Base-by-base conservation (phyloP, 2,113 vertebrate genomes). In the Synchiropus splendidus region DNA sequence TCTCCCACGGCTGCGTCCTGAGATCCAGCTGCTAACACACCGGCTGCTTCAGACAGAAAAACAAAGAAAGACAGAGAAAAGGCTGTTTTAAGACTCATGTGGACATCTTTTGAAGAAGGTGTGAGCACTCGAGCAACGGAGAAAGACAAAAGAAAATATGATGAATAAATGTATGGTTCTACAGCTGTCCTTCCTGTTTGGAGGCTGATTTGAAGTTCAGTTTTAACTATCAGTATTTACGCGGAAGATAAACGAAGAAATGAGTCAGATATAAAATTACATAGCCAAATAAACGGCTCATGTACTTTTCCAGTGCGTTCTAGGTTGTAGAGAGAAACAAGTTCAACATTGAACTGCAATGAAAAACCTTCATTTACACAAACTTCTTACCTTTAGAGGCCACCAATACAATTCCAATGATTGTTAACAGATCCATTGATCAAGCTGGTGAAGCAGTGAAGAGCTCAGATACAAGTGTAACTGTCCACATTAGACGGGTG, bases 341-440 rank as follows among this genome's bases (percentile, higher is more conserved):
- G n/a, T n/a, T n/a, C n/a, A n/a, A n/a, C n/a, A n/a, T n/a, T n/a
- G n/a, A n/a, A n/a, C n/a, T n/a, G n/a, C n/a, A n/a, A n/a, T n/a
- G n/a, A n/a, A n/a, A n/a, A n/a, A n/a, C n/a, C n/a, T n/a, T n/a
- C n/a, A n/a, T n/a, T n/a, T n/a, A n/a, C n/a, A n/a, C n/a, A n/a
- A n/a, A n/a, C 21, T 4, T 27, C 53, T 42, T 69, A 75, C 67
- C 72, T 49, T 51, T 44, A 10, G 57, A 58, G 30, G 18, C 12
- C 14, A 18, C 51, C 17, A 11, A 14, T 12, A 57, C 1, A 0
- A 51, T 1, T 9, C 14, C 59, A 11, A 70, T 31, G 11, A 62
- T 41, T 31, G 12, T 2, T 2, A 67, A 16, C 4, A 34, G 12
- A 11, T 50, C 54, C 67, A 75, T 67, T 14, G 36, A 11, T 38